These are phyloP conservation scores for Paralvinella palmiformis DNA, from an alignment of 1,140 invertebrate genomes.

Conservation along the genomic window DNA sequence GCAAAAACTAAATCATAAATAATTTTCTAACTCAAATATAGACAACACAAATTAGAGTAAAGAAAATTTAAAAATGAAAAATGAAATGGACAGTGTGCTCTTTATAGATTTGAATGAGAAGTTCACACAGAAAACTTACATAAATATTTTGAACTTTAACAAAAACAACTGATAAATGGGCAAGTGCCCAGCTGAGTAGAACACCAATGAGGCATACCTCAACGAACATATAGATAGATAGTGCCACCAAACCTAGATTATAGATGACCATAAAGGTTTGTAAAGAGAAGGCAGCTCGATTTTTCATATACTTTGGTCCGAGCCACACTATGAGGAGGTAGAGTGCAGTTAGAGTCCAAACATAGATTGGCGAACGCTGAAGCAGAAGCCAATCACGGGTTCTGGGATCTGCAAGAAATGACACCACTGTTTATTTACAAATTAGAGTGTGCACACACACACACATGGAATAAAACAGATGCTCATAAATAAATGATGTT, in stretches of 20 bases:
- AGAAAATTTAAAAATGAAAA: no score
- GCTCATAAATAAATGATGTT: no score
- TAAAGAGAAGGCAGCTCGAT: slow-evolving; percentile 33
- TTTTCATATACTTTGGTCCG: slow-evolving; percentile 39
- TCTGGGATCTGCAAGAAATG: slow-evolving; percentile 13
- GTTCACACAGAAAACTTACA: no score
- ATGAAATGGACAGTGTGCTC: no score
- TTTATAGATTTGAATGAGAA: no score
- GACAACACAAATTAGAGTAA: no score
- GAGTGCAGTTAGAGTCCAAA: slow-evolving; percentile 12
- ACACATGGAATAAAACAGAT: no score
- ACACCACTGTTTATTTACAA: no score
- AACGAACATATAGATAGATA: slow-evolving; percentile 36
- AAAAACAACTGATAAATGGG: neutral
- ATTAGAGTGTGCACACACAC: no score
- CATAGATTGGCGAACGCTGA: slow-evolving; percentile 17
- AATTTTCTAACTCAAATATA: no score
- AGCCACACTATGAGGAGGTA: slow-evolving; percentile 22
- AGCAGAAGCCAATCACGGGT: slow-evolving; percentile 22
- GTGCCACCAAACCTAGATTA: slow-evolving; percentile 35
- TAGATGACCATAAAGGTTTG: slow-evolving; percentile 34
- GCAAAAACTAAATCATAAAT: no score
- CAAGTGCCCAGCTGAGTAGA: neutral
- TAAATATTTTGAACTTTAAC: no score
- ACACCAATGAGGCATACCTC: slow-evolving; percentile 21